Conservation (phyloP, 2,113 vertebrate species). For the Chinchilla lanigera region DNA sequence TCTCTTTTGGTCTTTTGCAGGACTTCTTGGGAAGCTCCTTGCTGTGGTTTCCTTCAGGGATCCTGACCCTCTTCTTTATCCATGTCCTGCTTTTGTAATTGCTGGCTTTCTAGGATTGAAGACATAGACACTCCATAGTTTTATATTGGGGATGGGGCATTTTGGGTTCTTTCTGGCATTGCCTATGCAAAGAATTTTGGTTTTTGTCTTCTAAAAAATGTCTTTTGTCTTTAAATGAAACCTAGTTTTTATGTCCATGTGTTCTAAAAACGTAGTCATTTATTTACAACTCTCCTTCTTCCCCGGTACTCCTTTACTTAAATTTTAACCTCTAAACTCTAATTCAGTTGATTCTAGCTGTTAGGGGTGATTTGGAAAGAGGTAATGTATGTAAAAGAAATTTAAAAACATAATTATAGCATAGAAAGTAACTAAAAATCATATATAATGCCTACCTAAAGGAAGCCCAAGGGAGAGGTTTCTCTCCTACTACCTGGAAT, state of each 20-base stretch:
- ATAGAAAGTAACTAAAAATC: neutral
- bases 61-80: neutral
- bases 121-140: neutral
- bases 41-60: neutral
- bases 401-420: neutral
- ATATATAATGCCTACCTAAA: neutral
- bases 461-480: neutral
- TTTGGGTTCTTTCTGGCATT: neutral
- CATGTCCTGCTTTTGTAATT: neutral
- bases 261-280: neutral
- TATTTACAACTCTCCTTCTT: neutral
- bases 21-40: neutral
- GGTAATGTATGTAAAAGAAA: neutral
- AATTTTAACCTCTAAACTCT: neutral
- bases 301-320: neutral
- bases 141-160: neutral
- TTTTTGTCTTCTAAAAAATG: neutral
- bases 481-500: neutral
- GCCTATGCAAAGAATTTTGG: neutral
- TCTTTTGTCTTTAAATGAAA: neutral
- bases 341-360: neutral
- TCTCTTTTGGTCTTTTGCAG: neutral
- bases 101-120: neutral
- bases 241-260: neutral
- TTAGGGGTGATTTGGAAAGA: slow-evolving; percentile 1